Base-by-base conservation (phyloP, 2,113 vertebrate species). In the Pelmatolapia mariae region DNA sequence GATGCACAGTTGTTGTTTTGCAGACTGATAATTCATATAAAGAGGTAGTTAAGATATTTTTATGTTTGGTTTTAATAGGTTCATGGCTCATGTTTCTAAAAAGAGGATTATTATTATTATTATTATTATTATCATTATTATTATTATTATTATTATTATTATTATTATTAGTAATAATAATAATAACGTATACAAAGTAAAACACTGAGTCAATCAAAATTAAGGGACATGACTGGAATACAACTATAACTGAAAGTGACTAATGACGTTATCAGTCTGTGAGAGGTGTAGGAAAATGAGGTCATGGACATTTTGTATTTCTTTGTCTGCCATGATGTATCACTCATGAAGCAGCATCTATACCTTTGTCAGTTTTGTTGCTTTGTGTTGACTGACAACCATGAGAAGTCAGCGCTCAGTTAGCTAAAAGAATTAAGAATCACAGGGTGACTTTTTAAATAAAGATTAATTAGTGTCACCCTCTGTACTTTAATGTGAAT, bases 361-460 rank as follows among this genome's bases (percentile, higher is more conserved):
- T 57, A 59, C 29, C 13, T 29, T 57, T 57, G 56, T 29, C 7
- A 59, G 24, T 59, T 59, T 59, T 59, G 56, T 59, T 29, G 24
- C 56, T 59, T 0, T 59, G 56, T 59, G 0, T 59, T 59, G 24
- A 59, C 24, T 59, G 56, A 59, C 24, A 59, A 29, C 12, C 54
- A 26, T 57, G 24, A 57, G 54, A 57, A 57, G 54, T 29, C 24
- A 57, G 24, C 0, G 0, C 54, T 57, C 54, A n/a, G n/a, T n/a
- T n/a, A 57, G 7, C 54, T 57, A 57, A 57, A 57, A 57, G 7
- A 57, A 57, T 57, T 57, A 29, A 57, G 54, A 57, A 29, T 26
- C 12, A 57, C 24, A 29, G 54, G 54, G 12, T 57, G 54, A 57
- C 54, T 57, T 57, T 26, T 57, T 57, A 0, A 57, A 57, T 5